Percentiles rank a stretch among this genome's conserved stretches.
These are phyloP conservation scores for Peromyscus polionotus DNA, from an alignment of 2,113 vertebrate species.

Conservation along the genomic window DNA sequence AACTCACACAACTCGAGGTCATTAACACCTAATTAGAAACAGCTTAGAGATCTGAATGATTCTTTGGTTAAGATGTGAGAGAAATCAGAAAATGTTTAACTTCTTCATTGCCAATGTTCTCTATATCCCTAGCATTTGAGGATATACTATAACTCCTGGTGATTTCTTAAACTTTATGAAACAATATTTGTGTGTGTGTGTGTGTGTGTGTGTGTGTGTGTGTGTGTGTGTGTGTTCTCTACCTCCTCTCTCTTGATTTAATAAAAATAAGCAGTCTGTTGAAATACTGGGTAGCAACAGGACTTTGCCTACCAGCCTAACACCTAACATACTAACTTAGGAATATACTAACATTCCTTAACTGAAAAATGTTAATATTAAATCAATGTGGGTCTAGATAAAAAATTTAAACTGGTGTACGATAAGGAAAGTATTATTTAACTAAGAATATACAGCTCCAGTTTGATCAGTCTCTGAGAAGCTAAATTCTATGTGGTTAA, in stretches of 20 bases:
- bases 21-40: slow-evolving; percentile 89
- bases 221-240: background rate
- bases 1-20: slow-evolving; percentile 85
- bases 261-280: background rate
- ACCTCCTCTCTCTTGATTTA: background rate
- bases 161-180: slow-evolving; percentile 22
- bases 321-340: slow-evolving; percentile 1
- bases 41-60: slow-evolving; percentile 83
- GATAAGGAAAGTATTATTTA: background rate
- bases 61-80: slow-evolving; percentile 79
- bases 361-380: background rate
- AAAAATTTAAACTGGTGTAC: background rate
- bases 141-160: too few species aligned
- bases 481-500: slow-evolving; percentile 18
- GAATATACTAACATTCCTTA: background rate
- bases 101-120: slow-evolving; percentile 62
- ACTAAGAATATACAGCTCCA: background rate
- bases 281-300: background rate
- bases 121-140: background rate
- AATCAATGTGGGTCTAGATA: background rate
- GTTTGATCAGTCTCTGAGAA: background rate
- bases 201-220: background rate
- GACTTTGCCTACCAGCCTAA: slow-evolving; percentile 9
- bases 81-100: slow-evolving; percentile 77
- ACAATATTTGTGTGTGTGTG: background rate